Conservation (phyloP, 1,140 invertebrate genomes). For the Gryllus bimaculatus region DNA sequence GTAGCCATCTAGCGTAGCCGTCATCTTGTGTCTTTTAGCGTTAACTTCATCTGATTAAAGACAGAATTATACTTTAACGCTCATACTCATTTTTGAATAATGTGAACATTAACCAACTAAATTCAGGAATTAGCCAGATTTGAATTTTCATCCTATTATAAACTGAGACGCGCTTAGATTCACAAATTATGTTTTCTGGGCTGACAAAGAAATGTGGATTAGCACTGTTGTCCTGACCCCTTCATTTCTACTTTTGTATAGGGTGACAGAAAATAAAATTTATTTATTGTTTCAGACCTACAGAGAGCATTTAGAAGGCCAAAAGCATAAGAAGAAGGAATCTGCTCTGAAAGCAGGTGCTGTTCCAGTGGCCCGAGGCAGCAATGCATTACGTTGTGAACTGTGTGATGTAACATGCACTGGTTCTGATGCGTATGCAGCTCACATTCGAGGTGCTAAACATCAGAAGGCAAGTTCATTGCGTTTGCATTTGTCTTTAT, state of each 20-base stretch:
- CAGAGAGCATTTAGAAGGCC: constrained; percentile 92
- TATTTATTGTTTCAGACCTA: constrained; percentile 58
- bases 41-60: no score
- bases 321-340: constrained; percentile 98
- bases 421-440: constrained; percentile 93
- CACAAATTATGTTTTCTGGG: no score
- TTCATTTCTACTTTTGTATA: neutral
- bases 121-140: no score
- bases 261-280: no score
- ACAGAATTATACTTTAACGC: no score
- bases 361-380: constrained; percentile 45
- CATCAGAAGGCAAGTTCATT: constrained; percentile 73
- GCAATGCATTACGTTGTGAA: constrained; percentile 70
- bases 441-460: constrained; percentile 93
- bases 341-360: constrained; percentile 69
- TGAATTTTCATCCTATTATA: no score
- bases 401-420: constrained; percentile 97
- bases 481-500: neutral
- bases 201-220: neutral
- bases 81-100: no score
- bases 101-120: no score
- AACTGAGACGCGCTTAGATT: no score
- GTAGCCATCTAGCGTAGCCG: no score
- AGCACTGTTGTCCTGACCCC: neutral
- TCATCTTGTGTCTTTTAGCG: no score